phyloP scores from a whole-genome alignment of 2,113 vertebrate genomes.

The Hylia prasina region DNA sequence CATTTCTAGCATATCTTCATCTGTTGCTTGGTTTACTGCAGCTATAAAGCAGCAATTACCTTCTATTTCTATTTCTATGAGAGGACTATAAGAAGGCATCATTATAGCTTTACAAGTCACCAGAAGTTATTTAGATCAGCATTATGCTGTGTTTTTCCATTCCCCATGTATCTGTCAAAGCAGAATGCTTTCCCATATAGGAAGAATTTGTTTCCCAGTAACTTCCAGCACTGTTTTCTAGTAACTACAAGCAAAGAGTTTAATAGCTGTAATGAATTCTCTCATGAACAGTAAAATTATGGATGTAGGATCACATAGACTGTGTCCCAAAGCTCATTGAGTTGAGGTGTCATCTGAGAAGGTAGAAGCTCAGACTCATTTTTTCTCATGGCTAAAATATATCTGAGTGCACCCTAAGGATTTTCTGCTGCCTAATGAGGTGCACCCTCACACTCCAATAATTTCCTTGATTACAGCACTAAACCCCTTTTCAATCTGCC shows the following conservation, averaged over 20 bases:
- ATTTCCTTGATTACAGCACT: background rate
- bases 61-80: background rate
- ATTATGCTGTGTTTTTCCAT: background rate
- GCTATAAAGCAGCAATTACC: background rate
- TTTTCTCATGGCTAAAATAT: background rate
- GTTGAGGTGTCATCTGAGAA: background rate
- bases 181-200: background rate
- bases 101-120: background rate
- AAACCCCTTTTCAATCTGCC: background rate
- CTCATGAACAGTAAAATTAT: background rate
- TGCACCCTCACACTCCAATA: background rate
- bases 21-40: slow-evolving; percentile 12
- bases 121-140: background rate
- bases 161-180: background rate
- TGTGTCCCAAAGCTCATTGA: background rate
- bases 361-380: background rate
- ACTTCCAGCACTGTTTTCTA: background rate
- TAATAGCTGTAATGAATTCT: background rate
- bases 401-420: background rate
- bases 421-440: background rate
- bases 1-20: slow-evolving; percentile 17
- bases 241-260: background rate
- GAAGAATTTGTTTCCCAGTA: background rate
- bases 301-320: background rate
- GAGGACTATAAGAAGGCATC: background rate